Conservation (phyloP, 2,113 vertebrate genomes). For the Chaenocephalus aceratus region DNA sequence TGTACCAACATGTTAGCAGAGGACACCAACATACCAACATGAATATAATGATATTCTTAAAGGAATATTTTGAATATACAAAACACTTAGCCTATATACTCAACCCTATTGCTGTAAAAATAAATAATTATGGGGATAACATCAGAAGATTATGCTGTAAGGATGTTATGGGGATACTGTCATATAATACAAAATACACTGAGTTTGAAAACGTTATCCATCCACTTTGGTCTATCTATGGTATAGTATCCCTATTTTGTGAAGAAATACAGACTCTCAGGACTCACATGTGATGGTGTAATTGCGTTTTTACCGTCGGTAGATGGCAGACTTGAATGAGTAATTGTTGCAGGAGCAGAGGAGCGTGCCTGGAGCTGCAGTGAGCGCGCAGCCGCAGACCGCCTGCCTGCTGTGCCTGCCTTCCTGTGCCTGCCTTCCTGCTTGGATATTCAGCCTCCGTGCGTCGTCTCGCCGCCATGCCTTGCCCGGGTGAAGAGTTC, state of each 20-base stretch:
- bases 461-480: conserved; percentile 42
- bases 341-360: conserved; percentile 28
- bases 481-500: conserved; percentile 83
- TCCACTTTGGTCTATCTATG: neutral
- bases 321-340: conserved; percentile 80
- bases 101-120: too few relatives aligned
- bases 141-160: neutral
- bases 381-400: conserved; percentile 36
- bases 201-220: too few relatives aligned
- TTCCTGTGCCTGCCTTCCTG: conserved; percentile 2
- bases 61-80: too few relatives aligned
- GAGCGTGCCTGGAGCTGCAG: conserved; percentile 17
- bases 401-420: neutral
- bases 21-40: too few relatives aligned
- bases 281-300: neutral
- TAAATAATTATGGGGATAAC: too few relatives aligned
- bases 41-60: too few relatives aligned
- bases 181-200: neutral
- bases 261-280: neutral
- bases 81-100: too few relatives aligned
- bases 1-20: too few relatives aligned
- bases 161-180: neutral
- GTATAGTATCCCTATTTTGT: neutral
- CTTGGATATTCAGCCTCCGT: conserved; percentile 38
- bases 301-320: conserved; percentile 48